phyloP scores from a whole-genome alignment of 1,140 invertebrate genomes.

The Heliconius hermathena region DNA sequence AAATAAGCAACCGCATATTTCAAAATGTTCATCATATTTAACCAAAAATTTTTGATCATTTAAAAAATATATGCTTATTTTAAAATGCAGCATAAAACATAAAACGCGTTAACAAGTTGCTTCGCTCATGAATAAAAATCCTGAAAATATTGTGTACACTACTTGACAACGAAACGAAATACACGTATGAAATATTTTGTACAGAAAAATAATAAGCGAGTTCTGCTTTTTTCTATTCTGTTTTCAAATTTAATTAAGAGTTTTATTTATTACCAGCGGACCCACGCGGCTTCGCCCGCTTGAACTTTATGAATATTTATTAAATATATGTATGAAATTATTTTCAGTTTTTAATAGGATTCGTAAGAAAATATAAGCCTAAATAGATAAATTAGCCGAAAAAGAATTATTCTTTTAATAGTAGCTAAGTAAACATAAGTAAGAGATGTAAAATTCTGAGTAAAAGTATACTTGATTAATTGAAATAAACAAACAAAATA shows the following conservation, averaged over 20 bases:
- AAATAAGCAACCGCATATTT: too few species aligned
- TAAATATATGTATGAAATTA: too few species aligned
- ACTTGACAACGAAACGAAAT: neutral
- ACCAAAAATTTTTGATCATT: neutral
- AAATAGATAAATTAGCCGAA: too few species aligned
- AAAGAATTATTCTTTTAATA: too few species aligned
- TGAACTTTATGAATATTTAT: too few species aligned
- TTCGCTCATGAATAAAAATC: neutral
- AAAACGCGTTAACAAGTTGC: constrained; percentile 1
- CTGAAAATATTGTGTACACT: constrained; percentile 7
- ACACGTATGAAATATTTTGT: neutral
- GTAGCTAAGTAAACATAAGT: too few species aligned
- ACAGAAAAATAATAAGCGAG: neutral
- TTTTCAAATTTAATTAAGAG: neutral
- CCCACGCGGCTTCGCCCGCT: too few species aligned
- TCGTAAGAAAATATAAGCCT: too few species aligned
- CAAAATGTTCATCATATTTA: neutral
- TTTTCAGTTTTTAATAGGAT: too few species aligned
- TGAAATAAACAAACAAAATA: too few species aligned
- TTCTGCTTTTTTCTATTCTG: neutral
- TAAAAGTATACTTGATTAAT: too few species aligned
- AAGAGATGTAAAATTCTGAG: too few species aligned
- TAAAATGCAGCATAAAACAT: constrained; percentile 2
- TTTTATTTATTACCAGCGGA: neutral
- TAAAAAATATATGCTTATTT: neutral